These are phyloP conservation scores for Sarcophaga carnaria DNA, from an alignment of 2,888 invertebrate genomes.

Conservation along the genomic window DNA sequence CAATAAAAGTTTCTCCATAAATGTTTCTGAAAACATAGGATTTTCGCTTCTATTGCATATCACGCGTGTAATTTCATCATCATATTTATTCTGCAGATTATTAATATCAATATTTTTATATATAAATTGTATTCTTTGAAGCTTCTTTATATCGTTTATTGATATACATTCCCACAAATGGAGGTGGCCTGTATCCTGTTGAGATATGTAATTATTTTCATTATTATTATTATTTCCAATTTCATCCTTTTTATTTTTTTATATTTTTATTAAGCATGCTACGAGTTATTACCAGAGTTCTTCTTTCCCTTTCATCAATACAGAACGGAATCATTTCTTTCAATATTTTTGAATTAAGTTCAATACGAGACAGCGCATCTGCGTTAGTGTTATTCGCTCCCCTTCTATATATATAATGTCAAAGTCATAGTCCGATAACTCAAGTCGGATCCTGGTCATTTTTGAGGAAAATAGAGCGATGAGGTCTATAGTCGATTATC, in stretches of 20 bases:
- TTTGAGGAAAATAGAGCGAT: neutral
- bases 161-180: neutral
- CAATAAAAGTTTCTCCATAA: neutral
- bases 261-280: neutral
- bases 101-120: neutral
- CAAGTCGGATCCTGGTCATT: constrained; percentile 1
- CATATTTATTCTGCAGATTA: neutral
- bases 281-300: neutral
- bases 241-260: neutral
- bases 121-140: constrained; percentile 4
- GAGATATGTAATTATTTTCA: neutral
- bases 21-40: neutral
- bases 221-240: neutral
- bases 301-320: neutral
- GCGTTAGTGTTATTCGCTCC: constrained; percentile 19
- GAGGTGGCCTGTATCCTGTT: constrained; percentile 1
- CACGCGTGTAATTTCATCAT: too few species aligned
- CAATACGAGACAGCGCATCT: neutral
- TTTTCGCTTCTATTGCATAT: neutral
- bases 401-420: constrained; percentile 34
- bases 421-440: neutral
- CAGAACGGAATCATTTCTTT: too few species aligned
- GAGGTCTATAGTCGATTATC: constrained; percentile 75
- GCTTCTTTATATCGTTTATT: neutral
- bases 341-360: too few species aligned